Base-by-base conservation (phyloP, 2,888 invertebrate species). In the Tortricodes alternella region DNA sequence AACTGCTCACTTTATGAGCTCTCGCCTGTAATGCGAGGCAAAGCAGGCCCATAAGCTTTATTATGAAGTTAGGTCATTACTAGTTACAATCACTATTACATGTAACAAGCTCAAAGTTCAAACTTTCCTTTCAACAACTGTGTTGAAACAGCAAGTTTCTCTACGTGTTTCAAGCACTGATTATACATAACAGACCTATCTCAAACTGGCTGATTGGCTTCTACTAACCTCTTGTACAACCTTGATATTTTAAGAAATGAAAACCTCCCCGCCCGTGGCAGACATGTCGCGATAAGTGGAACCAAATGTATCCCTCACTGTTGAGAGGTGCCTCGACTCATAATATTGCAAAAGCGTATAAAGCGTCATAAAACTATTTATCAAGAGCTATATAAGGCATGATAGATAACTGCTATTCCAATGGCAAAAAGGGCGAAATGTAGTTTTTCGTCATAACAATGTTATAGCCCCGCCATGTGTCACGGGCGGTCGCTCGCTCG, bases 371-470 rank as follows among this genome's bases (percentile, higher is more conserved):
- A 44, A 56, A 56, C 56, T 56, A 56, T 56, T 50, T 56, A 56
- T 50, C 50, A 50, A 50, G 56, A 49, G 49, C 70, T 70, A 69
- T 70, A 67, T 66, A 65, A 63, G 70, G 65, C 67, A 68, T 76
- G 78, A 80, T 71, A 78, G 74, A 82, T 80, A 76, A 70, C 74
- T 58, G 75, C 70, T 69, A 78, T 80, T 68, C 69, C 70, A 61
- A 55, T 67, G 70, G 75, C 71, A 78, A 77, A 80, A 78, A 76
- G 73, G 76, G 72, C 73, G 63, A 72, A 75, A 78, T 79, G 78
- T 80, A 81, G 78, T 78, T 78, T 76, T 74, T 73, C 73, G 73
- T 78, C 76, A 77, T 78, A 74, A 78, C 76, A 81, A 75, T 73
- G 71, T 80, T 77, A 81, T 74, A 73, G 74, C 71, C 74, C 67